These are phyloP conservation scores for Sander vitreus DNA, from an alignment of 2,113 vertebrate genomes.

Conservation along the genomic window DNA sequence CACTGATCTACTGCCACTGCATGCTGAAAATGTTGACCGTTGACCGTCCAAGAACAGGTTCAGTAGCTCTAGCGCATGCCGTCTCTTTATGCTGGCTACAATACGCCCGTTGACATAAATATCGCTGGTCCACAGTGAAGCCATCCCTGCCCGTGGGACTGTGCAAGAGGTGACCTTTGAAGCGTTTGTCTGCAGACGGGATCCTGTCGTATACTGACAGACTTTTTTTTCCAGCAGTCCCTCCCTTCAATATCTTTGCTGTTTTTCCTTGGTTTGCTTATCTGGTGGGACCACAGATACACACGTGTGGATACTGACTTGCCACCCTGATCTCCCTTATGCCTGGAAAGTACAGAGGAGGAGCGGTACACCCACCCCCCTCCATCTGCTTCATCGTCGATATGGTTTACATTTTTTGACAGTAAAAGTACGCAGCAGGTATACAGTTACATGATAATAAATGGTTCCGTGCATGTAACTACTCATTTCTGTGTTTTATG, in stretches of 20 bases:
- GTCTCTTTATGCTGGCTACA: background rate
- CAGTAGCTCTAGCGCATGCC: too few relatives aligned
- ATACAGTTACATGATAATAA: background rate
- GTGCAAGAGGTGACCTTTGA: conserved; percentile 6
- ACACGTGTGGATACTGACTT: conserved; percentile 12
- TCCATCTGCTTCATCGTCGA: background rate
- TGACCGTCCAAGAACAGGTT: background rate
- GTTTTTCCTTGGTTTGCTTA: conserved; percentile 9
- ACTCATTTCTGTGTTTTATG: background rate
- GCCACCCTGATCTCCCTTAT: background rate
- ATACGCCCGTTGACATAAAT: background rate
- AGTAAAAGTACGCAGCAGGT: background rate
- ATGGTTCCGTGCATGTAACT: background rate
- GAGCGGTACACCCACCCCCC: background rate
- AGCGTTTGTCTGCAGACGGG: conserved; percentile 4
- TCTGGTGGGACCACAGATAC: conserved; percentile 8
- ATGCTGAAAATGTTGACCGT: background rate
- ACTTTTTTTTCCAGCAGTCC: background rate
- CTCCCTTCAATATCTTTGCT: background rate
- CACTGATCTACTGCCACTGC: background rate
- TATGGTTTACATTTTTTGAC: background rate
- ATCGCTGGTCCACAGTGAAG: background rate
- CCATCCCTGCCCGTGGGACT: background rate
- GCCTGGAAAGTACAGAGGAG: background rate
- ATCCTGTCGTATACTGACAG: background rate